Evolutionary conservation across 2,797 vertebrate genomes (phyloP), one percentile per base, ranked within the genome.

Genomic region (Sebastolobus alascanus): DNA sequence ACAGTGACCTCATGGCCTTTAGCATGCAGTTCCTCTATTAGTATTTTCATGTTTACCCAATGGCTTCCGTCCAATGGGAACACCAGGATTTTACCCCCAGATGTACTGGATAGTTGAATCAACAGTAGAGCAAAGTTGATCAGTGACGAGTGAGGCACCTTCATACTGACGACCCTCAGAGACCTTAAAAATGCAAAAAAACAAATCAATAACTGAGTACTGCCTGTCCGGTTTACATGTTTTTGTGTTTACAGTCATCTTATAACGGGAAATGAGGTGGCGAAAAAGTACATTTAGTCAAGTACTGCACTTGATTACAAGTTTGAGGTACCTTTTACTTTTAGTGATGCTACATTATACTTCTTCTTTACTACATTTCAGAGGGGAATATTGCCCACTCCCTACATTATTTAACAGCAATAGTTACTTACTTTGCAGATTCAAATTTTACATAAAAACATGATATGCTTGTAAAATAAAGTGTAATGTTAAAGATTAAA

Each of bases 1-100:
- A 95, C 93, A 6, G 92, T 90, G 69, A 95, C 10, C 46, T 86
- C 14, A 1, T 94, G 94, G 29, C 91, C 93, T 73, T 82, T 88
- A 55, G 59, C 56, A 40, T 95, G 86, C n/a, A 95, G 86, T 10
- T 82, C 92, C 73, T 93, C 83, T 35, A 94, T 63, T 12, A 94
- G 78, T 29, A 92, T 75, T 65, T 93, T 85, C 94, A 95, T 94
- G 85, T 95, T 95, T 74, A 95, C 27, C 94, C 94, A 95, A 27
- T 95, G 94, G 60, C 94, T 95, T 35, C 94, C 91, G 5, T 95
- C 95, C 38, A 93, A 5, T 18, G 93, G 92, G 65, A 93, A 92
- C 31, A 95, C 93, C 56, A 94, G 82, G 71, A 94, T 86, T 40
- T 92, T 93, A 0, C 90, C 86, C 8, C 73, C 85, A 43, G 52